A percentile compares a stretch with the other conserved stretches of the same genome.
phyloP scores from a whole-genome alignment of 1,140 invertebrate genomes.

The Drosophila triauraria region DNA sequence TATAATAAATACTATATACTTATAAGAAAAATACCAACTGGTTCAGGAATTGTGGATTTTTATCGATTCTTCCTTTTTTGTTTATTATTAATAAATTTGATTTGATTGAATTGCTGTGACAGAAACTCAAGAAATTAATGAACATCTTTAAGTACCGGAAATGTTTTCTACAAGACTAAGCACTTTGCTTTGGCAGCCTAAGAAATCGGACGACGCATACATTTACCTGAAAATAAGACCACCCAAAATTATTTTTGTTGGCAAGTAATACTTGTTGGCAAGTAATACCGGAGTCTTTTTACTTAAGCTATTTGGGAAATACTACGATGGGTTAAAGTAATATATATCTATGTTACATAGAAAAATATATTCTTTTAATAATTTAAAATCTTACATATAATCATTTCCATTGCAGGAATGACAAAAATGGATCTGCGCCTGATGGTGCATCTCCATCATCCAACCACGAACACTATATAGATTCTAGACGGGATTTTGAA shows the following conservation, averaged over 20 bases:
- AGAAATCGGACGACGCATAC: neutral
- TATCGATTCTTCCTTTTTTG: neutral
- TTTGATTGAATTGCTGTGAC: too few relatives aligned
- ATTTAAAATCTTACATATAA: neutral
- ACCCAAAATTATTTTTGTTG: neutral
- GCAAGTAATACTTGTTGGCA: too few relatives aligned
- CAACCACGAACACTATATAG: constrained; percentile 43
- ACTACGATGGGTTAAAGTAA: neutral
- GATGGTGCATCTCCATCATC: constrained; percentile 8
- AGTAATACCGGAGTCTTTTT: too few relatives aligned
- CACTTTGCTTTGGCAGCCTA: neutral
- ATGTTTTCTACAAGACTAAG: neutral
- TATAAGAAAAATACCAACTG: neutral
- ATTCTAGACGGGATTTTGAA: constrained; percentile 23
- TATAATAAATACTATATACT: neutral
- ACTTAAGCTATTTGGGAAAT: too few relatives aligned
- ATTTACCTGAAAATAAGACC: constrained; percentile 9
- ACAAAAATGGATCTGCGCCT: constrained; percentile 53
- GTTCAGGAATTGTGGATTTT: neutral
- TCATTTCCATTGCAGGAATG: constrained; percentile 42
- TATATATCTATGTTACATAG: neutral
- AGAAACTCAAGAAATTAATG: neutral
- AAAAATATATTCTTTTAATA: neutral
- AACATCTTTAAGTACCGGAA: neutral
- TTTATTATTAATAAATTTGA: neutral